A percentile compares a stretch with the other conserved stretches of the same genome.
phyloP scores from a whole-genome alignment of 2,888 invertebrate genomes.

The Hydriomena furcata region DNA sequence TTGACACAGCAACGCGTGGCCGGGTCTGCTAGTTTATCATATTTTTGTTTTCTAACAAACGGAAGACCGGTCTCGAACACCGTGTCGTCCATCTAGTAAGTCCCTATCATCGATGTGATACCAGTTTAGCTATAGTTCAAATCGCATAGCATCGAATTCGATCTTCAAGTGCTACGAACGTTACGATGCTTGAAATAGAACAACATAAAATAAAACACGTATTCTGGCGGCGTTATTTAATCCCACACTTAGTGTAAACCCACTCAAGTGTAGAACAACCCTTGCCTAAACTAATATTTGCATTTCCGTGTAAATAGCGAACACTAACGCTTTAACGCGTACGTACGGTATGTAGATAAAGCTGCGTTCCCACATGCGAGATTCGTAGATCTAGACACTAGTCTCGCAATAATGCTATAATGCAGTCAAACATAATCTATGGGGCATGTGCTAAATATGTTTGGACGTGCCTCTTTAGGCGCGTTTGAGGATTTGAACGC shows the following conservation, averaged over 20 bases:
- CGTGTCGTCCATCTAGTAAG: no score
- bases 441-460: no score
- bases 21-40: no score
- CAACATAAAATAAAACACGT: slow-evolving; percentile 24
- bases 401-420: no score
- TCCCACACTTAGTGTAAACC: slow-evolving; percentile 51
- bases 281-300: slow-evolving; percentile 63
- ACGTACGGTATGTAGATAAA: slow-evolving; percentile 24
- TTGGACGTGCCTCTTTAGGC: no score
- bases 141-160: background rate
- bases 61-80: no score
- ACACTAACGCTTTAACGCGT: slow-evolving; percentile 48
- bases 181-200: slow-evolving; percentile 2
- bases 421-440: no score
- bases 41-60: no score
- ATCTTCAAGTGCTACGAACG: background rate
- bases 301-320: slow-evolving; percentile 55
- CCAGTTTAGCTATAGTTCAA: no score
- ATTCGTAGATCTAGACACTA: background rate
- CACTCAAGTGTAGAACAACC: slow-evolving; percentile 49
- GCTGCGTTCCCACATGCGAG: slow-evolving; percentile 7
- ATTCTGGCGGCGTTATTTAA: slow-evolving; percentile 45
- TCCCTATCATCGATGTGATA: no score
- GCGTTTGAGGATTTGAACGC: no score
- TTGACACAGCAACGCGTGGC: no score